Evolutionary conservation across 2,113 vertebrate genomes (phyloP), one percentile per base, ranked within the genome.

Genomic region (Mormyrus iriodes): DNA sequence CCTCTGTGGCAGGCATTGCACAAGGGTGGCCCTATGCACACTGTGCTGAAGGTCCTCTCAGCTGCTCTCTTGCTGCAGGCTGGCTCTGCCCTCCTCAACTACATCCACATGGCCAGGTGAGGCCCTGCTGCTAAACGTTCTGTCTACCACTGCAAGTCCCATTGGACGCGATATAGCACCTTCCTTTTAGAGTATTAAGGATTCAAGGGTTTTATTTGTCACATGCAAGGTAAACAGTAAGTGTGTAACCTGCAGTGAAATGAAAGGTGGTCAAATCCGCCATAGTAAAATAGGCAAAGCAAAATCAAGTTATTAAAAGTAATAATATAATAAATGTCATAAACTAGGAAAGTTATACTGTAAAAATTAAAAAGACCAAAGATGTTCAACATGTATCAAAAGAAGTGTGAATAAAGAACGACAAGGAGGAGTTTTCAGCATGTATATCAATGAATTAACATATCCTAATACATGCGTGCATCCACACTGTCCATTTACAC

Each of bases 21-120:
- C 92, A 99, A 99, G 92, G 96, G 94, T 39, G 98, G 98, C 0
- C 98, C 98, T 91, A 99, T 99, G 98, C 97, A 97, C 93, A 96
- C 95, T 0, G 96, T 98, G 35, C 94, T 99, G 87, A 97, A 96
- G 89, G 97, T 99, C 88, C 93, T 99, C 90, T 97, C 97, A 49
- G 90, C 93, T 0, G 97, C 96, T 0, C 93, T 98, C 90, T 91
- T 97, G 0, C 93, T 98, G 73, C 98, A 99, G 92, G 97, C 96
- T 35, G 94, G 93, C 89, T 98, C 98, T 7, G 96, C 97, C 49
- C 93, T 98, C 92, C 97, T 97, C 90, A 99, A 98, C 95, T 99
- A 98, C 93, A 92, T 98, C 86, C 98, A 99, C 94, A 95, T 99
- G 94, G 96, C 97, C 94, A 97, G 97, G 98, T 98, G 53, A 73